Base-by-base conservation (phyloP, 2,888 invertebrate genomes). In the Ctena decussata region DNA sequence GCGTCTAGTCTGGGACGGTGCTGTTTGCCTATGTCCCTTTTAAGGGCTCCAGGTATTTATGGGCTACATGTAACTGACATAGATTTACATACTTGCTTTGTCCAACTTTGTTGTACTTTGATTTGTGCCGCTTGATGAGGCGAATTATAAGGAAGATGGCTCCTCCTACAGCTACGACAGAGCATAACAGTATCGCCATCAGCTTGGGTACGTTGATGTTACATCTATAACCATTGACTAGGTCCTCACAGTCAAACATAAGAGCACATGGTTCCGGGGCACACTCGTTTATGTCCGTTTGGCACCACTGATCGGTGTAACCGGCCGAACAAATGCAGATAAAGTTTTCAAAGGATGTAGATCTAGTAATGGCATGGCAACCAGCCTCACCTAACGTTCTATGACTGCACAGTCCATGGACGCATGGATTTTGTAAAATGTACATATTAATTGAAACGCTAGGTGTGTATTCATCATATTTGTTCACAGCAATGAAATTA, bases 221-320 rank as follows among this genome's bases (percentile, higher is more conserved):
- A 60, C 90, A 90, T 37, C 73, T 60, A 44, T 85, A 85, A 30
- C 53, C 75, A 27, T 74, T 80, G 21, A 89, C 79, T 30, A 71
- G 46, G 72, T 90, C 84, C 30, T 83, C 72, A 53, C 90, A 90
- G 60, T 90, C 90, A 75, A 82, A 90, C 69, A 90, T 69, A 0
- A 83, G 57, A 27, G 87, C 82, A 74, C 90, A 90, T 15, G 89
- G 89, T 0, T 73, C 74, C 12, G 74, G 41, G 8, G 69, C 35
- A 74, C 89, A 89, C 77, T 90, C 90, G 60, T 90, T 78, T 0
- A 85, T 87, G 21, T 90, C 89, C 8, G 44, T 83, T 32, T 90
- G 76, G 57, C 90, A 90, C 86, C 86, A 89, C 32, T 81, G 35
- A 1, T 81, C 89, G 12, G 74, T 44, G 41, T 90, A 90, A 0